Base-by-base conservation (phyloP, 2,888 invertebrate genomes). In the Drosophila vallismaia region DNA sequence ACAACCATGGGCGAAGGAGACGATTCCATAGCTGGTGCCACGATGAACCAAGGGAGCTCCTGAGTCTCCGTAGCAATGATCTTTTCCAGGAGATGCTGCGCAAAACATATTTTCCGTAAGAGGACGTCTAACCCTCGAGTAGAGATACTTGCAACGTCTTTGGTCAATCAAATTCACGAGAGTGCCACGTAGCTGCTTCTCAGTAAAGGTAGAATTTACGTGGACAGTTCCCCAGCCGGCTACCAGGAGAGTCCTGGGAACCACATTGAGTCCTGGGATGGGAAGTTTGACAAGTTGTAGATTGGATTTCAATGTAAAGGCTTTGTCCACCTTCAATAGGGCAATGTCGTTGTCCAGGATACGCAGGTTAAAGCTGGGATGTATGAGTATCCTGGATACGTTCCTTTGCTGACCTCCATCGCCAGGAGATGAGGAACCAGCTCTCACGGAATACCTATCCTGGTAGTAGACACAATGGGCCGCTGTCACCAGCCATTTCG, bases 61-160 rank as follows among this genome's bases (percentile, higher is more conserved):
- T 3, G 74, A 74, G 12, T 74, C 74, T 0, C 70, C 74, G 24
- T 45, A 56, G 40, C 75, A 74, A 4, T 59, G 59, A 53, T 74
- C 75, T 8, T 51, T 28, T 2, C 64, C 71, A 36, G 40, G 5
- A 6, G 46, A 50, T 1, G 71, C 57, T 0, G 60, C 71, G 33
- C 75, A 74, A 6, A 74, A 7, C 75, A 71, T 75, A 6, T 56
- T 48, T 0, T 46, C 19, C 4, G 44, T 56, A 6, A 74, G 64
- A 24, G 26, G 36, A 0, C 53, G 51, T 8, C 62, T 2, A 4
- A 54, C 12, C 1, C 29, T 26, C 0, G 36, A 40, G 14, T 74
- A 74, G 2, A 53, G 36, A 1, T 38, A 49, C 7, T 19, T 53
- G 28, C 74, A 74, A 1, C 8, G 40, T 4, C 49, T 33, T 26